These are phyloP conservation scores for Ceratina japonica DNA, from an alignment of 1,140 invertebrate genomes.

Conservation along the genomic window DNA sequence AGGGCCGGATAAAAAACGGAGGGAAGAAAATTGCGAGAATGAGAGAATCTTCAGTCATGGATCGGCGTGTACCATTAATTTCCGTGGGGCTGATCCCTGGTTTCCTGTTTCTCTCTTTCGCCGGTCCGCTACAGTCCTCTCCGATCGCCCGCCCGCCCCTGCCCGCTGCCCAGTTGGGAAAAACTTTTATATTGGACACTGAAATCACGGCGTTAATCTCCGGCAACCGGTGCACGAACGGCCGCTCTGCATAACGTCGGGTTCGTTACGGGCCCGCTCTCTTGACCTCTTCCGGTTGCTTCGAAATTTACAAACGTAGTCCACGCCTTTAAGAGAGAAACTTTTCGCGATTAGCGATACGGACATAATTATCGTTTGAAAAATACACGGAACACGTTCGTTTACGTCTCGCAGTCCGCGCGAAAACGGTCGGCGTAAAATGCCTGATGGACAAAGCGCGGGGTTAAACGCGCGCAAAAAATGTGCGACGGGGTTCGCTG, in stretches of 20 bases:
- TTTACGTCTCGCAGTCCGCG: too few relatives aligned
- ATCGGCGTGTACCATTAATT: constrained; percentile 65
- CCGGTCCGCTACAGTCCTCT: neutral
- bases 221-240: constrained; percentile 23
- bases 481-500: too few relatives aligned
- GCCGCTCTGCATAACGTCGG: constrained; percentile 28
- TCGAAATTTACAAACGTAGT: constrained; percentile 1
- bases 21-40: constrained; percentile 37
- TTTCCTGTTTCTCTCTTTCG: constrained; percentile 9
- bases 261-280: constrained; percentile 33
- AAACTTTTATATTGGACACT: constrained; percentile 64
- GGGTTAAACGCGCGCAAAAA: too few relatives aligned
- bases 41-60: constrained; percentile 48
- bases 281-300: neutral
- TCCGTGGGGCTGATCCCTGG: constrained; percentile 30
- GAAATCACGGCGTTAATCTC: constrained; percentile 63
- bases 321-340: neutral
- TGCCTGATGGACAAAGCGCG: too few relatives aligned
- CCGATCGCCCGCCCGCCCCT: too few relatives aligned
- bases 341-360: neutral
- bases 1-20: neutral
- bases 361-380: too few relatives aligned
- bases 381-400: too few relatives aligned
- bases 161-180: neutral
- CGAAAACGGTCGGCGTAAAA: too few relatives aligned